Evolutionary conservation across 2,888 invertebrate species (phyloP).

Genomic region (Lottia scabra): DNA sequence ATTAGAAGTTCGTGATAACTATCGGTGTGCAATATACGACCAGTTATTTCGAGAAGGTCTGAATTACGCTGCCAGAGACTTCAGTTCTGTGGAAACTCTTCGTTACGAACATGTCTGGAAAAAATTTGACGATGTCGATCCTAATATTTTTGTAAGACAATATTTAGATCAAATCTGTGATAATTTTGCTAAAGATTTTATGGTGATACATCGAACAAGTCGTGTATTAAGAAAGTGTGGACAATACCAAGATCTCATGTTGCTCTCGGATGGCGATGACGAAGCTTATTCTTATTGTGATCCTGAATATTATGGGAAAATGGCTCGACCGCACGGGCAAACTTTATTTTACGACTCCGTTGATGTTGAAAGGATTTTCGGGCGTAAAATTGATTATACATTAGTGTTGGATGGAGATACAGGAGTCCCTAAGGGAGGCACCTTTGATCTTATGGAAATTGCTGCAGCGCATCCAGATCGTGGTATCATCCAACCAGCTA

Average conservation of each 20-base stretch:
- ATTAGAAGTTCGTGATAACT: conserved; percentile 48
- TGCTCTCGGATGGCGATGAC: conserved; percentile 55
- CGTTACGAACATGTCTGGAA: conserved; percentile 52
- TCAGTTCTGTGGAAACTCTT: conserved; percentile 41
- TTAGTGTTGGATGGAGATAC: conserved; percentile 60
- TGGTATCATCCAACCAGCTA: conserved; percentile 59
- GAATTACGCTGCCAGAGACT: conserved; percentile 45
- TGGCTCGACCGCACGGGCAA: conserved; percentile 47
- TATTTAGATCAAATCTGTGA: conserved; percentile 56
- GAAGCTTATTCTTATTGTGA: conserved; percentile 56
- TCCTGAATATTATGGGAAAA: conserved; percentile 43
- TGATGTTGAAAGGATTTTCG: conserved; percentile 55
- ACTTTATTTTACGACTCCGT: conserved; percentile 54
- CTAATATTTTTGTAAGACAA: conserved; percentile 46
- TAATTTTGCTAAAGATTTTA: conserved; percentile 54
- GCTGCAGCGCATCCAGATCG: conserved; percentile 58
- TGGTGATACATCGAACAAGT: conserved; percentile 57
- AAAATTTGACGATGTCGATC: conserved; percentile 44
- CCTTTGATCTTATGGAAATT: conserved; percentile 49
- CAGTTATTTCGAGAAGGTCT: conserved; percentile 53
- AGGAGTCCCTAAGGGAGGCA: conserved; percentile 48
- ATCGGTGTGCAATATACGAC: conserved; percentile 50
- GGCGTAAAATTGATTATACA: conserved; percentile 56
- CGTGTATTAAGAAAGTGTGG: conserved; percentile 58
- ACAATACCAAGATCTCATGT: conserved; percentile 62